A percentile compares a stretch with the other conserved stretches of the same genome.
phyloP scores from a whole-genome alignment of 1,140 invertebrate genomes.

The Oncopeltus fasciatus region DNA sequence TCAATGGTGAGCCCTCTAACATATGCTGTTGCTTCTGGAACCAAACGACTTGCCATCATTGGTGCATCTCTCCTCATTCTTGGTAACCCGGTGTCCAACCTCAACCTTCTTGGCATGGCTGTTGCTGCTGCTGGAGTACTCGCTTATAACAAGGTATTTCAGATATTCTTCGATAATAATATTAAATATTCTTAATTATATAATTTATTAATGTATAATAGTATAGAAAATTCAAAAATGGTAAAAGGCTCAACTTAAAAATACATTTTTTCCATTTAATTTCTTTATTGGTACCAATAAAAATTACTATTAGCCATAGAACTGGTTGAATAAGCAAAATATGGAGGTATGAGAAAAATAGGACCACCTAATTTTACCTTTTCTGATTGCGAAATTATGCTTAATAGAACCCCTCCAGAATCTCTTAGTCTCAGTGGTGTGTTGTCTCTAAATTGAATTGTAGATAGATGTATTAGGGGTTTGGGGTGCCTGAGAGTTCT shows the following conservation, averaged over 20 bases:
- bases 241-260: neutral
- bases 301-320: neutral
- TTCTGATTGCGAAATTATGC: too few species aligned
- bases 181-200: neutral
- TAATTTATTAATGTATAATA: neutral
- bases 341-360: neutral
- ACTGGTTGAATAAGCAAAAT: neutral
- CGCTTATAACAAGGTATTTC: constrained; percentile 61
- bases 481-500: too few species aligned
- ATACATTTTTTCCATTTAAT: neutral
- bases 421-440: too few species aligned
- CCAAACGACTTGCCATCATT: constrained; percentile 91
- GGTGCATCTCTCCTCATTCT: constrained; percentile 73
- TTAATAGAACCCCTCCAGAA: too few species aligned
- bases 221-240: neutral
- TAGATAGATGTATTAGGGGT: too few species aligned
- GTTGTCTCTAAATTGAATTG: too few species aligned
- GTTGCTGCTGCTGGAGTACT: constrained; percentile 81
- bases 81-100: constrained; percentile 77
- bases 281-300: neutral
- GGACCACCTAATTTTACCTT: too few species aligned
- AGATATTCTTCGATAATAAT: too few species aligned
- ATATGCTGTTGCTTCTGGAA: constrained; percentile 88
- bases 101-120: constrained; percentile 82
- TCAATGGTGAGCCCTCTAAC: constrained; percentile 79